Evolutionary conservation across 2,113 vertebrate species (phyloP).

Genomic region (Strigops habroptila): DNA sequence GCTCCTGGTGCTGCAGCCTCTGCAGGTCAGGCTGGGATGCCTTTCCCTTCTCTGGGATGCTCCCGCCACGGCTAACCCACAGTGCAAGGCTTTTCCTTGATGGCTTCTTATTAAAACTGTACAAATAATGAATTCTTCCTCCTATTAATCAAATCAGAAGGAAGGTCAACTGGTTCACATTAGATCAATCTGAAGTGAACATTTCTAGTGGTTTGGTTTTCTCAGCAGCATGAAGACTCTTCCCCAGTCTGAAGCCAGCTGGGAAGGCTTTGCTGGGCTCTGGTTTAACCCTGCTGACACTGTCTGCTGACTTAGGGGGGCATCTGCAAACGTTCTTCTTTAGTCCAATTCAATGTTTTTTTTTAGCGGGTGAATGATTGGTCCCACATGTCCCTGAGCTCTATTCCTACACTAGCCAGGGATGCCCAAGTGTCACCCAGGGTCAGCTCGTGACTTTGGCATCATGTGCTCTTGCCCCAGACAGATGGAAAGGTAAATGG

Average conservation of each 20-base stretch:
- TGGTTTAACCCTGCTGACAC: neutral
- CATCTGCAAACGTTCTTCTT: neutral
- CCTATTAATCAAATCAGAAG: neutral
- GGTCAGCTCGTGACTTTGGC: neutral
- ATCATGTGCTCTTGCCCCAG: neutral
- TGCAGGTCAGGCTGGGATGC: neutral
- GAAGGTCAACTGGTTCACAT: neutral
- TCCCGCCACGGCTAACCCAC: rapidly evolving
- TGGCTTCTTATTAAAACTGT: neutral
- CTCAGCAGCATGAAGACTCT: neutral
- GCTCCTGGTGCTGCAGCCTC: neutral
- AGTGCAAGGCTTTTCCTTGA: neutral
- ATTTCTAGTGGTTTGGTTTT: neutral
- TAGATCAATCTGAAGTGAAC: rapidly evolving
- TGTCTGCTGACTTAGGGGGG: neutral
- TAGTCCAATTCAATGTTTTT: neutral
- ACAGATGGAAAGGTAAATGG: neutral
- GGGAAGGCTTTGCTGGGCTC: neutral
- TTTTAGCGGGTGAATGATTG: neutral
- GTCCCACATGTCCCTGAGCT: neutral
- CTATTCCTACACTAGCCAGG: neutral
- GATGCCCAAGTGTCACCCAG: neutral
- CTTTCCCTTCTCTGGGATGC: neutral
- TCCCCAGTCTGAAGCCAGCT: neutral
- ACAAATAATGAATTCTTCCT: neutral